Evolutionary conservation across 2,113 vertebrate species (phyloP).

Genomic region (Hypanus sabinus): DNA sequence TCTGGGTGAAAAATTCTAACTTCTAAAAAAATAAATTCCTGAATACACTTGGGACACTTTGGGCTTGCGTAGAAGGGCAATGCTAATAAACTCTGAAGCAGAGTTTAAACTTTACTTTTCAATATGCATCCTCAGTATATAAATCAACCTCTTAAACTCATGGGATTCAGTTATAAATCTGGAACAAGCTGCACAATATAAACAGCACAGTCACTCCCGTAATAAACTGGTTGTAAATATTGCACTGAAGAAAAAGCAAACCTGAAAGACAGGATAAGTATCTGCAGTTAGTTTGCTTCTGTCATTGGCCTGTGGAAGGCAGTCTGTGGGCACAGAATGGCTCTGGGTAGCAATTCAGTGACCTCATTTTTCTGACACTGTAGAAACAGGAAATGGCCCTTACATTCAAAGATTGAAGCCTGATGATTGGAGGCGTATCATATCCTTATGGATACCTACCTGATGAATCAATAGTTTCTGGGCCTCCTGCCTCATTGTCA

Average conservation of each 20-base stretch:
- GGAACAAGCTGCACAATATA: background rate
- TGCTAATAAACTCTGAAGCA: background rate
- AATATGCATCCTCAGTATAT: background rate
- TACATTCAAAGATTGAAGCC: too few species aligned
- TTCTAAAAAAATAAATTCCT: background rate
- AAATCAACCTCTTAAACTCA: background rate
- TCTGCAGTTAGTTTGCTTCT: background rate
- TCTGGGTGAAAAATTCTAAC: background rate
- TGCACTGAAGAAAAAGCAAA: background rate
- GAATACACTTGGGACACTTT: background rate
- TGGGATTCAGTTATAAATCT: background rate
- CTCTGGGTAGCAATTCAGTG: background rate
- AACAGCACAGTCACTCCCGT: background rate
- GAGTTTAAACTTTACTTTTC: background rate
- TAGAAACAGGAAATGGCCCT: background rate
- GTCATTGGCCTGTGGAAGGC: background rate
- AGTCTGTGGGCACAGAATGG: background rate
- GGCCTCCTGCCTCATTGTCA: background rate
- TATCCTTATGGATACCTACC: background rate
- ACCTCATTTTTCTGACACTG: background rate
- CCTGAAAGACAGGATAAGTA: background rate
- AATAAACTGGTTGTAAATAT: constrained; percentile 3
- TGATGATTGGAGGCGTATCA: too few species aligned
- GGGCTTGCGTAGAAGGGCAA: background rate
- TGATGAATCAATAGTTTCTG: background rate